Percentiles rank a stretch among this genome's conserved stretches.
These are phyloP conservation scores for Allophyes oxyacanthae DNA, from an alignment of 2,888 invertebrate genomes.

Conservation along the genomic window DNA sequence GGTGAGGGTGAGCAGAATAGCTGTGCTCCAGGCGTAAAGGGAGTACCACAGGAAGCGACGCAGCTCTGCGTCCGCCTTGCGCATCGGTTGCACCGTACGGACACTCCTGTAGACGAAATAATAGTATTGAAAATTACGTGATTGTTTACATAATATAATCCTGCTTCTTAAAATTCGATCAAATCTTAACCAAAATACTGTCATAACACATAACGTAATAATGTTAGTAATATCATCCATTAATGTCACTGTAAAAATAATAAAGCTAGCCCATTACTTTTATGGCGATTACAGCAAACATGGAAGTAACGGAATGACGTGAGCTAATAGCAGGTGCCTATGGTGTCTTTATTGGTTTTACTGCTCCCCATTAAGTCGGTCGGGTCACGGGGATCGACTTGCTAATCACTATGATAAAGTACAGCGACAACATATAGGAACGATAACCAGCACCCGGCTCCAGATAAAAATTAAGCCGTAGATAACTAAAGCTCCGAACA, in stretches of 20 bases:
- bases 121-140: not conserved
- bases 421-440: slow-evolving; percentile 55
- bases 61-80: slow-evolving; percentile 81
- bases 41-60: slow-evolving; percentile 91
- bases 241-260: slow-evolving; percentile 25
- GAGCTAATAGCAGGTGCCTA: slow-evolving; percentile 45
- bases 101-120: slow-evolving; percentile 75
- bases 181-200: too few species aligned
- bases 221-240: slow-evolving; percentile 4
- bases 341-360: slow-evolving; percentile 65
- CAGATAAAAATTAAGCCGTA: slow-evolving; percentile 62
- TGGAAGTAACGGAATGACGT: slow-evolving; percentile 41
- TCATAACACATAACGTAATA: too few species aligned
- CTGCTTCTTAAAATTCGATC: too few species aligned
- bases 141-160: too few species aligned
- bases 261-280: slow-evolving; percentile 45
- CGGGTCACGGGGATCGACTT: slow-evolving; percentile 60
- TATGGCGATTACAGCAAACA: slow-evolving; percentile 43
- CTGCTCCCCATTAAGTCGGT: slow-evolving; percentile 58
- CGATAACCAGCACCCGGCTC: slow-evolving; percentile 54
- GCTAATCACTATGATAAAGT: slow-evolving; percentile 63
- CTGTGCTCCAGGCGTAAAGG: slow-evolving; percentile 92
- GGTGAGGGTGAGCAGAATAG: slow-evolving; percentile 87
- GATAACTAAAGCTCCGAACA: slow-evolving; percentile 61
- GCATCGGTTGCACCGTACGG: slow-evolving; percentile 82